Conservation (phyloP, 2,113 vertebrate species). For the Periophthalmus modestus region DNA sequence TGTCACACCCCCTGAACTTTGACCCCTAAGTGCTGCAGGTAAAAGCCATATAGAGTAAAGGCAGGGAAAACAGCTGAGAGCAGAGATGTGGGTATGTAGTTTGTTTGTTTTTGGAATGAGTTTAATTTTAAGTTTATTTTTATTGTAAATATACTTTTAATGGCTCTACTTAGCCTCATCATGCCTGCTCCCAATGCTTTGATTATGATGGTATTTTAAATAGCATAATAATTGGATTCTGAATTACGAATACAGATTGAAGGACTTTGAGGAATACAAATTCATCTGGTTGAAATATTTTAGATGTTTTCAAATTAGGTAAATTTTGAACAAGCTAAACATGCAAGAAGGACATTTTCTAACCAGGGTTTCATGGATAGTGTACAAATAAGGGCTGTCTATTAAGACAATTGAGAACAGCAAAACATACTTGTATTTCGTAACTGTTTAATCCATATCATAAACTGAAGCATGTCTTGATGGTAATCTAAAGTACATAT, state of each 20-base stretch:
- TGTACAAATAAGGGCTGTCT: not conserved
- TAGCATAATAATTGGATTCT: not conserved
- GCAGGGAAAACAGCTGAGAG: conserved; percentile 50
- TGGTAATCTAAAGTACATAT: no score
- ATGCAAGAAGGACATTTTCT: not conserved
- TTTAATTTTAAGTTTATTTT: no score
- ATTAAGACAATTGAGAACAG: not conserved
- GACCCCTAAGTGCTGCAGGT: conserved; percentile 63
- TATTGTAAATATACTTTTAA: not conserved
- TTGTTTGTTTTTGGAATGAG: not conserved
- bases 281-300: not conserved
- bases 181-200: not conserved
- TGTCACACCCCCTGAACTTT: conserved; percentile 47
- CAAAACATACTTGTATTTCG: not conserved
- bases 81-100: not conserved
- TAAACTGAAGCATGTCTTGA: no score
- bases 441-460: no score
- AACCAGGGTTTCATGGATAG: not conserved
- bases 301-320: no score
- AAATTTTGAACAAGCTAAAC: no score
- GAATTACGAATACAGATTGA: not conserved
- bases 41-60: conserved; percentile 43
- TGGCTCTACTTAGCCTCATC: not conserved
- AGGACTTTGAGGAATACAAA: not conserved
- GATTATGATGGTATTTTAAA: not conserved